These are phyloP conservation scores for Perdita meconis DNA, from an alignment of 2,888 invertebrate species.

Conservation along the genomic window DNA sequence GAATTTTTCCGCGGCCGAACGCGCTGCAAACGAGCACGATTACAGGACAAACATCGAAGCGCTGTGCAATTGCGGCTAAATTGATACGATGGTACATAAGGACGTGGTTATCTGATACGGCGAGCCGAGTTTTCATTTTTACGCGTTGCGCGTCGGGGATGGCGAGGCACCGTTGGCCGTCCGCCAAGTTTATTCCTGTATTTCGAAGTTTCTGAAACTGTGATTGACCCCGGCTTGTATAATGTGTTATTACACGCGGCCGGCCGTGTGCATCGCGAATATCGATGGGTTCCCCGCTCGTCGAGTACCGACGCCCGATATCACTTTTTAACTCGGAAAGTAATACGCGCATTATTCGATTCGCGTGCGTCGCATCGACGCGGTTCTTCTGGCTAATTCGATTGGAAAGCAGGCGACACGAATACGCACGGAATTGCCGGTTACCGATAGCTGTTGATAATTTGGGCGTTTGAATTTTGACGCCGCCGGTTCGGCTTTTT, in stretches of 20 bases:
- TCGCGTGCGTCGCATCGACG: not conserved
- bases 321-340: constrained; percentile 4
- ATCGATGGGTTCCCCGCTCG: constrained; percentile 27
- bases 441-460: too few relatives aligned
- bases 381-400: too few relatives aligned
- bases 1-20: constrained; percentile 43
- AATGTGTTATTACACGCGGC: constrained; percentile 55
- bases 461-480: too few relatives aligned
- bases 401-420: too few relatives aligned
- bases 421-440: too few relatives aligned
- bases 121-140: constrained; percentile 55
- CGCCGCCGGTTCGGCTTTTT: too few relatives aligned
- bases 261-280: constrained; percentile 30
- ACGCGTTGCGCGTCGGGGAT: constrained; percentile 31
- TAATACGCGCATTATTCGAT: constrained; percentile 10
- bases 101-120: constrained; percentile 57
- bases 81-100: constrained; percentile 58
- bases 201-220: constrained; percentile 58
- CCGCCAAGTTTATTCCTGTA: constrained; percentile 63
- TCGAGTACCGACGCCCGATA: constrained; percentile 4
- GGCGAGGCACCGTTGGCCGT: constrained; percentile 23
- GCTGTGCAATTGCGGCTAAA: constrained; percentile 49
- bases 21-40: constrained; percentile 49
- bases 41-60: constrained; percentile 48
- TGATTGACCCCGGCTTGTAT: constrained; percentile 53